Evolutionary conservation across 1,140 invertebrate species (phyloP).

Genomic region (Scaptomyza pallida): DNA sequence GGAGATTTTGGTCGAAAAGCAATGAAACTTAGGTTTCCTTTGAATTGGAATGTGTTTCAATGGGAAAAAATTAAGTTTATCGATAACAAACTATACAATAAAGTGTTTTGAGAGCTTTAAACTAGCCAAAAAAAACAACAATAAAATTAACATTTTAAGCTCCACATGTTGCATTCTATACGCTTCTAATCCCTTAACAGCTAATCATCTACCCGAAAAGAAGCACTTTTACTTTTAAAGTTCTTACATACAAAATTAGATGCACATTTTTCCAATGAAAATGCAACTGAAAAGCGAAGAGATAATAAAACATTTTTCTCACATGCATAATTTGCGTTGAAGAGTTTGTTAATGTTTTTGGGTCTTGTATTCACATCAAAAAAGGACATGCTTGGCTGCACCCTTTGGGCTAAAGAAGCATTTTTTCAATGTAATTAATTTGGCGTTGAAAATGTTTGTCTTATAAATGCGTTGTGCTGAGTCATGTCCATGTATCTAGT

Average conservation of each 20-base stretch:
- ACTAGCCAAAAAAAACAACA: too few species aligned
- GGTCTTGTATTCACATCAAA: conserved; percentile 58
- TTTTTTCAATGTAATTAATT: conserved; percentile 67
- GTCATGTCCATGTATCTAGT: conserved; percentile 49
- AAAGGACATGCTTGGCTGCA: conserved; percentile 76
- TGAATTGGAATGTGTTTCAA: too few species aligned
- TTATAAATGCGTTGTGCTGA: conserved; percentile 54
- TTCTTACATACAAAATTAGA: conserved; percentile 51
- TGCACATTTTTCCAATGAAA: conserved; percentile 78
- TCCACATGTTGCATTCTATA: too few species aligned
- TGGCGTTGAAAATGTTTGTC: conserved; percentile 52
- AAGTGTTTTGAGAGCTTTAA: too few species aligned
- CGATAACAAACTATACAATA: background rate
- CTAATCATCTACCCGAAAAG: background rate
- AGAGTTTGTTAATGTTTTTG: background rate
- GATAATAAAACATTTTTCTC: conserved; percentile 21
- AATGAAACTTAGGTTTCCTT: too few species aligned
- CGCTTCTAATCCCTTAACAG: background rate
- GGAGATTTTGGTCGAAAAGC: too few species aligned
- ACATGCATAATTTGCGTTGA: conserved; percentile 55
- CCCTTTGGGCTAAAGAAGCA: background rate
- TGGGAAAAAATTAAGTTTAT: too few species aligned
- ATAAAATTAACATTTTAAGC: too few species aligned
- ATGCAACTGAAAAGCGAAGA: conserved; percentile 31
- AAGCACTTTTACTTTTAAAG: conserved; percentile 12